These are phyloP conservation scores for Coenonympha arcania DNA, from an alignment of 2,888 invertebrate genomes.

Conservation along the genomic window DNA sequence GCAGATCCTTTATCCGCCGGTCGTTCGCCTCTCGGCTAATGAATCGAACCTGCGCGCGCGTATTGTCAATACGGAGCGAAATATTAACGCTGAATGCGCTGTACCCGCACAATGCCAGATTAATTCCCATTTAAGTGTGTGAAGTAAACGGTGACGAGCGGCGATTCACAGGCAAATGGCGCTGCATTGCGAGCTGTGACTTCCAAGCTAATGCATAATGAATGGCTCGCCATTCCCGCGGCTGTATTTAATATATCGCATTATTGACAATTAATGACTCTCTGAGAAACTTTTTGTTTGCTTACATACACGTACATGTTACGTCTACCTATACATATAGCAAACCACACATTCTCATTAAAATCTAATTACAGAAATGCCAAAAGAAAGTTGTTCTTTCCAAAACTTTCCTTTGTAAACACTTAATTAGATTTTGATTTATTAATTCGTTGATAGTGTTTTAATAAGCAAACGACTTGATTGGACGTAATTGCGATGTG, in stretches of 20 bases:
- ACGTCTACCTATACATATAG: too few relatives aligned
- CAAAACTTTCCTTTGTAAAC: not conserved
- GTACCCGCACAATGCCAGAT: constrained; percentile 55
- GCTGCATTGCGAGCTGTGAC: constrained; percentile 27
- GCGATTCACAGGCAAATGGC: constrained; percentile 25
- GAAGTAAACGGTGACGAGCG: constrained; percentile 52
- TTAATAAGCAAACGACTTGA: not conserved
- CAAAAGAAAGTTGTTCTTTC: not conserved
- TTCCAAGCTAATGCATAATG: constrained; percentile 29
- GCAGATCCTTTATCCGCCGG: constrained; percentile 62
- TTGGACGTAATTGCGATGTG: not conserved
- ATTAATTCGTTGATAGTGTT: constrained; percentile 4
- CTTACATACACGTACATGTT: constrained; percentile 1
- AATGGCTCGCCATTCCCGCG: constrained; percentile 36
- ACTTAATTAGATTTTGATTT: constrained; percentile 1
- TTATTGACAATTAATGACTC: constrained; percentile 22
- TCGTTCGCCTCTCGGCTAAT: constrained; percentile 66
- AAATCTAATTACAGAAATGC: not conserved
- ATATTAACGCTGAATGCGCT: constrained; percentile 56
- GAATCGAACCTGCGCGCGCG: constrained; percentile 61
- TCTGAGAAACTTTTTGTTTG: constrained; percentile 13
- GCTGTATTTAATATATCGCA: constrained; percentile 22
- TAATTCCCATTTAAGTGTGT: constrained; percentile 65
- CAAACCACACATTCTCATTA: not conserved
- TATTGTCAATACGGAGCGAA: constrained; percentile 66